Evolutionary conservation across 2,113 vertebrate species (phyloP).

Genomic region (Lonchura striata): DNA sequence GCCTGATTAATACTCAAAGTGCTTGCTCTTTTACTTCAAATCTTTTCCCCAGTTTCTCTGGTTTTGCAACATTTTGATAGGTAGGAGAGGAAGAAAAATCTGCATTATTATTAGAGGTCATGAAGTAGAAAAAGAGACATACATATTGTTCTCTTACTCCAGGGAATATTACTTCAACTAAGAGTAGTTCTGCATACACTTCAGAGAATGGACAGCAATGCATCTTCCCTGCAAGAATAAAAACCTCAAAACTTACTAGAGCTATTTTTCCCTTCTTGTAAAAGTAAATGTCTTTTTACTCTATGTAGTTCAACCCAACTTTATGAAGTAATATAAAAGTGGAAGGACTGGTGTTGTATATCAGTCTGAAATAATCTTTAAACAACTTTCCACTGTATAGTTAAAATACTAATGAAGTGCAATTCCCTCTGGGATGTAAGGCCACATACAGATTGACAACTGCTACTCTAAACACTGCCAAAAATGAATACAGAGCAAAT

Average conservation of each 20-base stretch:
- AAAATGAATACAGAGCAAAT: conserved; percentile 30
- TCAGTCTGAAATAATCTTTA: not conserved
- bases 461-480: conserved; percentile 15
- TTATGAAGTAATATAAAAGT: not conserved
- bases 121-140: not conserved
- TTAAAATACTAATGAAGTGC: conserved; percentile 6
- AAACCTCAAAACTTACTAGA: not conserved
- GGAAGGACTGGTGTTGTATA: not conserved
- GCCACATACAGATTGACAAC: conserved; percentile 1
- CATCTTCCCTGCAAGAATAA: not conserved
- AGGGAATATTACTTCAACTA: not conserved
- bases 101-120: not conserved
- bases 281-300: not conserved
- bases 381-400: not conserved
- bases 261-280: not conserved
- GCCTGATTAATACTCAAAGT: not conserved
- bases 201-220: not conserved
- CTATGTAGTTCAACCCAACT: not conserved
- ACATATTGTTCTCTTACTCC: not conserved
- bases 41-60: not conserved
- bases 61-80: not conserved
- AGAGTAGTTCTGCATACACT: not conserved
- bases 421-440: not conserved
- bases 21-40: not conserved
- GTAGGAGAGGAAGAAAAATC: not conserved